Base-by-base conservation (phyloP, 2,888 invertebrate genomes). In the Thera obeliscata region DNA sequence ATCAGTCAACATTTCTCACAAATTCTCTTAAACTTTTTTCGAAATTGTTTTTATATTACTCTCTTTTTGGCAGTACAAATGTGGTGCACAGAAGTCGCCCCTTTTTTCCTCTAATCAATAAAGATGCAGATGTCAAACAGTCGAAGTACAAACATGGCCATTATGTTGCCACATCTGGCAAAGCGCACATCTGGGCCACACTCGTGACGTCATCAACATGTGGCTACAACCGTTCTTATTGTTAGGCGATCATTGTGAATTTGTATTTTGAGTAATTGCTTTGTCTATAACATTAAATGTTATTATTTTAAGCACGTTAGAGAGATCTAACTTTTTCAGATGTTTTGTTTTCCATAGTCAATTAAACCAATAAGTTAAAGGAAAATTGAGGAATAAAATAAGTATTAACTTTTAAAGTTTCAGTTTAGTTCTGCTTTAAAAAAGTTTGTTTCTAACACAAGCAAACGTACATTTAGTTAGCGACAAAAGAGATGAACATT, bases 61-160 rank as follows among this genome's bases (percentile, higher is more conserved):
- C 43, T 61, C 55, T 49, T 49, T 61, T 65, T 64, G 54, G 63
- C 65, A 56, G 60, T 64, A 64, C 58, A 54, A 74, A 75, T 71
- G 61, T 64, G 77, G 74, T 74, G 75, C 68, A 73, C 70, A 75
- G 78, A 74, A 75, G 76, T 77, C 78, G 78, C 78, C 79, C 80
- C 68, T 74, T 69, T 74, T 79, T 81, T 78, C 74, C 72, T 74
- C 76, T 76, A 78, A 81, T 80, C 80, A 76, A 80, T 80, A 81
- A 77, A 80, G 80, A 81, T 89, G 91, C 90, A 91, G 87, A 90
- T 91, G 91, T 90, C 87, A 88, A 85, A 81, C 87, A 87, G 82
- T 82, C 81, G 87, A 81, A 77, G 79, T 75, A 78, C 77, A 76
- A 78, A 80, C 78, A 76, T 74, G 66, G 73, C 75, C 73, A 78